A percentile compares a stretch with the other conserved stretches of the same genome.
phyloP scores from a whole-genome alignment of 2,888 invertebrate species.

The Leptopterna dolabrata region DNA sequence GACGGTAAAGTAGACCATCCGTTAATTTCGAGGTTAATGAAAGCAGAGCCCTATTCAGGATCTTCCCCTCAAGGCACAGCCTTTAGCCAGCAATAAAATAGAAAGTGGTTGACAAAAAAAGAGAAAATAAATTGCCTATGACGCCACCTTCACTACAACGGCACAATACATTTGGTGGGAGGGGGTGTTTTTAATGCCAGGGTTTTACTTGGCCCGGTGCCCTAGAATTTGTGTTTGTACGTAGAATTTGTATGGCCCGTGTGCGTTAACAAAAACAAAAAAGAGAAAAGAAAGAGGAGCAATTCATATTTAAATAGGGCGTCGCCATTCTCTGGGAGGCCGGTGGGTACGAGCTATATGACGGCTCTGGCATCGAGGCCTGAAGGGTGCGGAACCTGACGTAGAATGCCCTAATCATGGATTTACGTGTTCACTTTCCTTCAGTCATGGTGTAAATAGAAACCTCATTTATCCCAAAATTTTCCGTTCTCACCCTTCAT shows the following conservation, averaged over 20 bases:
- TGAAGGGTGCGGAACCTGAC: too few species aligned
- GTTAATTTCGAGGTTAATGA: slow-evolving; percentile 8
- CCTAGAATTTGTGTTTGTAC: slow-evolving; percentile 17
- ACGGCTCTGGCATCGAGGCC: not conserved
- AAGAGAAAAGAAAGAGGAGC: slow-evolving; percentile 1
- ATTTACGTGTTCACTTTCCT: too few species aligned
- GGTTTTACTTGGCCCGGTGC: not conserved
- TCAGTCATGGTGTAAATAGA: too few species aligned
- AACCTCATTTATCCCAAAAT: too few species aligned
- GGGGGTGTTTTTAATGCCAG: slow-evolving; percentile 2
- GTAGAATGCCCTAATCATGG: too few species aligned
- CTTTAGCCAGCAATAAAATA: not conserved
- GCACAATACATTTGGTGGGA: not conserved
- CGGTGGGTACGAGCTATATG: not conserved
- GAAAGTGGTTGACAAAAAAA: not conserved
- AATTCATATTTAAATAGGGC: slow-evolving; percentile 38
- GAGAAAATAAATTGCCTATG: not conserved
- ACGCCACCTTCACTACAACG: not conserved
- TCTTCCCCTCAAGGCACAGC: not conserved
- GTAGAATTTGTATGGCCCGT: too few species aligned
- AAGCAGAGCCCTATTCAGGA: not conserved
- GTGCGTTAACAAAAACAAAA: not conserved
- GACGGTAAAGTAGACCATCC: not conserved
- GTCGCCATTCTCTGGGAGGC: not conserved
- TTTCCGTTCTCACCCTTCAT: too few species aligned